Percentiles rank a stretch among this genome's conserved stretches.
phyloP scores from a whole-genome alignment of 2,797 vertebrate species.

The Neosilurus mollespiculum region DNA sequence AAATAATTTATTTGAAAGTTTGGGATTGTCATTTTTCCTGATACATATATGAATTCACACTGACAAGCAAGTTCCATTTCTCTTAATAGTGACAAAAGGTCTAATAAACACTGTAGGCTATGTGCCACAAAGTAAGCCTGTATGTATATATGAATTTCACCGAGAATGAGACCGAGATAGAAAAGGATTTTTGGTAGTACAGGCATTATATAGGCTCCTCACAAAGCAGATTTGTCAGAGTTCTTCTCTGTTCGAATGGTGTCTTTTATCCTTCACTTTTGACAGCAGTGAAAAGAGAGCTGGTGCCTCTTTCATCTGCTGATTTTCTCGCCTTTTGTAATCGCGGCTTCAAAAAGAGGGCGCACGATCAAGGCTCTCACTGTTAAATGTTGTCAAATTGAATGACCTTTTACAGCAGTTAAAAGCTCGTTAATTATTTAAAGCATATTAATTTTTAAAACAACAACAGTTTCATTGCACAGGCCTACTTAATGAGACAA shows the following conservation, averaged over 20 bases:
- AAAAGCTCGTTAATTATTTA: conserved; percentile 37
- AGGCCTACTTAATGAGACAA: conserved; percentile 28
- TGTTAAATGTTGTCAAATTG: conserved; percentile 42
- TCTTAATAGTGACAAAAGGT: too few species aligned
- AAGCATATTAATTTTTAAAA: conserved; percentile 38
- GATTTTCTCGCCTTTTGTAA: conserved; percentile 29
- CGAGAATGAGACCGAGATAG: neutral
- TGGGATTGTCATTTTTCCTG: too few species aligned
- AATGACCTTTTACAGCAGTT: conserved; percentile 41
- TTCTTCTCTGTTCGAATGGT: conserved; percentile 13
- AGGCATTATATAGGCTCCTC: conserved; percentile 31
- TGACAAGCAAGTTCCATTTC: too few species aligned
- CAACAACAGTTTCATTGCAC: conserved; percentile 24
- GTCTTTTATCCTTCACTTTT: conserved; percentile 34
- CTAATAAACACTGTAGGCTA: too few species aligned
- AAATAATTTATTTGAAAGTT: too few species aligned
- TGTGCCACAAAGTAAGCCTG: neutral
- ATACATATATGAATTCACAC: too few species aligned
- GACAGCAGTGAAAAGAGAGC: conserved; percentile 29
- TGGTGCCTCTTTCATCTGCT: conserved; percentile 38
- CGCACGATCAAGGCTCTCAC: conserved; percentile 17
- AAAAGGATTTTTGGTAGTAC: neutral
- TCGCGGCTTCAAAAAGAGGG: conserved; percentile 20
- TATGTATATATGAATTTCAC: neutral
- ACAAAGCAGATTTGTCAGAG: conserved; percentile 38